phyloP scores from a whole-genome alignment of 2,797 vertebrate genomes.

The Hippocampus kuda region DNA sequence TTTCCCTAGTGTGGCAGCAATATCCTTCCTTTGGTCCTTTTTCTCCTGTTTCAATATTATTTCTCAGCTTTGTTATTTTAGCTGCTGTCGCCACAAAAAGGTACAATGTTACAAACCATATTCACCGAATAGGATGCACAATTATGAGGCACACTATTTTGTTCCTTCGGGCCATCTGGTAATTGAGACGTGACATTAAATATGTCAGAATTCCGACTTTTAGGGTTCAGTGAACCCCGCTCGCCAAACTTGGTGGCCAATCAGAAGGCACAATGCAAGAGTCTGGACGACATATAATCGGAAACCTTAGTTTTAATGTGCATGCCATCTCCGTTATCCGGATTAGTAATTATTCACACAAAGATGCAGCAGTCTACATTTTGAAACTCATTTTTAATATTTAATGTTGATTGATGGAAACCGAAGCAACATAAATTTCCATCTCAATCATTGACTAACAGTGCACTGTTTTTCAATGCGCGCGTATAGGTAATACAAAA shows the following conservation, averaged over 20 bases:
- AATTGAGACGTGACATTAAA: constrained; percentile 11
- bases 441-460: neutral
- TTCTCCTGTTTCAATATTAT: too few species aligned
- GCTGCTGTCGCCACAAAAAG: too few species aligned
- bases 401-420: neutral
- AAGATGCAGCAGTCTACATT: fast-evolving
- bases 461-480: neutral
- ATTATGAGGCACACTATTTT: neutral
- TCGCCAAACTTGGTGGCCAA: constrained; percentile 27
- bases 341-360: neutral
- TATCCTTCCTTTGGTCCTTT: too few species aligned
- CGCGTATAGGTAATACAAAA: neutral
- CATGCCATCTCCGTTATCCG: neutral
- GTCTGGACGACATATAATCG: neutral
- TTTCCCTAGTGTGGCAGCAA: too few species aligned
- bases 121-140: neutral
- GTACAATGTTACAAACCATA: neutral
- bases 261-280: constrained; percentile 26
- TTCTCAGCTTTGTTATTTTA: too few species aligned
- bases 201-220: neutral
- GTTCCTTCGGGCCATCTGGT: neutral
- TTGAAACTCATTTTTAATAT: neutral
- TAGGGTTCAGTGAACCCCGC: constrained; percentile 18
- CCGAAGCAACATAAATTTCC: neutral
- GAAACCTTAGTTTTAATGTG: neutral